phyloP scores from a whole-genome alignment of 2,888 invertebrate genomes.

The Pristionchus arcanus region DNA sequence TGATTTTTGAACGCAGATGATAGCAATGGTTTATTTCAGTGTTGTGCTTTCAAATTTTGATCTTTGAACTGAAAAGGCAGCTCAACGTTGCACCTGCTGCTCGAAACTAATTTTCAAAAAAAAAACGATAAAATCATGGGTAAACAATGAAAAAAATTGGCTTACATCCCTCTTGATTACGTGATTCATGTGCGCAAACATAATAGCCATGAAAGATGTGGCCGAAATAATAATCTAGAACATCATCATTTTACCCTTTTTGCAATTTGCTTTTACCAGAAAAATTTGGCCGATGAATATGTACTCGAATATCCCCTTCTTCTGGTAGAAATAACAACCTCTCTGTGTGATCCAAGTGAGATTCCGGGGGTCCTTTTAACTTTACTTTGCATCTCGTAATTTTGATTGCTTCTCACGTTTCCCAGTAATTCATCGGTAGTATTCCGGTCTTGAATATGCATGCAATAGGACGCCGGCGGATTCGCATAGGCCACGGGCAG shows the following conservation, averaged over 20 bases:
- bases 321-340: not conserved
- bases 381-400: not conserved
- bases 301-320: not conserved
- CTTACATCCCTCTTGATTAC: not conserved
- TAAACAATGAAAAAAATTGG: no score
- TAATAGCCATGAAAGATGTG: not conserved
- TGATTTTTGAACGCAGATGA: no score
- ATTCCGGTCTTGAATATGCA: not conserved
- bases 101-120: no score
- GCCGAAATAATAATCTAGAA: not conserved
- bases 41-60: no score
- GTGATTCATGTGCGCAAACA: not conserved
- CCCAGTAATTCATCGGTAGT: not conserved
- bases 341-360: not conserved
- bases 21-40: no score
- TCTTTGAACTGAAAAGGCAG: no score
- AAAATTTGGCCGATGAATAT: not conserved
- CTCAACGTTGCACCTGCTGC: no score
- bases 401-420: not conserved
- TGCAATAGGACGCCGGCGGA: not conserved
- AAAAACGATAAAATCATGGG: not conserved
- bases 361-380: not conserved
- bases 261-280: not conserved
- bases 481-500: not conserved
- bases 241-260: not conserved